phyloP scores from a whole-genome alignment of 2,113 vertebrate species.

The Myiopsitta monachus region DNA sequence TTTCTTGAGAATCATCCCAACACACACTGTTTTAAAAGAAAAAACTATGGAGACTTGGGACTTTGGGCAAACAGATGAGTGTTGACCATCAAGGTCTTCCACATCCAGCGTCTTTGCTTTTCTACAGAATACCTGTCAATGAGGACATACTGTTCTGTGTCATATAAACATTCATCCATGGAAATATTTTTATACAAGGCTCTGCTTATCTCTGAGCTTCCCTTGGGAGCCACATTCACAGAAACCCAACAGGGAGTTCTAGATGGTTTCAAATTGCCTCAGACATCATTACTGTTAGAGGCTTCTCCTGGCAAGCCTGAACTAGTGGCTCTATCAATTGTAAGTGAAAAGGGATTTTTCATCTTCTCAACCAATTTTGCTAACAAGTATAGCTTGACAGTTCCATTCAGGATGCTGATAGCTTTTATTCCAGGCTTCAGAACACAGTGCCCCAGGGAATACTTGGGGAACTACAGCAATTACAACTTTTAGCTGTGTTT shows the following conservation, averaged over 20 bases:
- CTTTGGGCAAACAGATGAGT: background rate
- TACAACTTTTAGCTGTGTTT: slow-evolving; percentile 16
- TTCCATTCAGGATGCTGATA: slow-evolving; percentile 45
- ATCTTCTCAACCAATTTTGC: slow-evolving; percentile 37
- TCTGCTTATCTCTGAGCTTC: background rate
- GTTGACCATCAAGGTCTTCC: background rate
- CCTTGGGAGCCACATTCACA: background rate
- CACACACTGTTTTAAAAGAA: background rate
- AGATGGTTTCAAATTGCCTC: slow-evolving; percentile 12
- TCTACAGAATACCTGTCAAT: background rate
- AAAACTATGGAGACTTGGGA: background rate
- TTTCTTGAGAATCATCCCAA: background rate
- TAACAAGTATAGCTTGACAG: slow-evolving; percentile 52
- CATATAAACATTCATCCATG: background rate
- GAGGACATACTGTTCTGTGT: background rate
- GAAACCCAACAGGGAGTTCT: background rate
- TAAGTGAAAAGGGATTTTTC: slow-evolving; percentile 40
- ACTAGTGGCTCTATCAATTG: slow-evolving; percentile 30
- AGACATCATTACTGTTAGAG: background rate
- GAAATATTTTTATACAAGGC: background rate
- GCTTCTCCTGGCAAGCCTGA: slow-evolving; percentile 21
- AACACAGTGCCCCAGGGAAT: slow-evolving; percentile 31
- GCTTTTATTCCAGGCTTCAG: slow-evolving; percentile 33
- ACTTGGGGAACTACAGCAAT: slow-evolving; percentile 12
- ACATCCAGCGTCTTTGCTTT: background rate